Conservation (phyloP, 2,888 invertebrate species). For the Drosophila seclusa region DNA sequence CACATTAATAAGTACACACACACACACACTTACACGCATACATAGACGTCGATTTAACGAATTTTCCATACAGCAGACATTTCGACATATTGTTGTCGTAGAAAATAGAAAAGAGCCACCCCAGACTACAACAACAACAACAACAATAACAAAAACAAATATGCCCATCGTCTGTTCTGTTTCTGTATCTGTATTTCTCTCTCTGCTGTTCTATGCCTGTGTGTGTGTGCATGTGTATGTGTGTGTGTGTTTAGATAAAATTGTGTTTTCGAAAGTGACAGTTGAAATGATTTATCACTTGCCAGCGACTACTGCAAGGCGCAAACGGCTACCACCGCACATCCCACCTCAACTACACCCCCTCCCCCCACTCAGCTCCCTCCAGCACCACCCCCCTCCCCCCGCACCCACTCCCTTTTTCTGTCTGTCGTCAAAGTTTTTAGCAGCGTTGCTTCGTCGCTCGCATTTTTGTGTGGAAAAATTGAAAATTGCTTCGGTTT, state of each 20-base stretch:
- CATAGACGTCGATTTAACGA: slow-evolving; percentile 17
- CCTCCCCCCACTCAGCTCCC: background rate
- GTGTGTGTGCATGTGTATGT: slow-evolving; percentile 21
- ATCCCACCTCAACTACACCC: background rate
- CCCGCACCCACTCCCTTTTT: slow-evolving; percentile 17
- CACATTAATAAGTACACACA: slow-evolving; percentile 37
- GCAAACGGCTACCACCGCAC: slow-evolving; percentile 53
- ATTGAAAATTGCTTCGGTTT: slow-evolving; percentile 73
- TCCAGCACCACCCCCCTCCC: background rate
- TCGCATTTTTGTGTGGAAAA: slow-evolving; percentile 77
- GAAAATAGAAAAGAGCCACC: slow-evolving; percentile 47
- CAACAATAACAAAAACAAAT: slow-evolving; percentile 49
- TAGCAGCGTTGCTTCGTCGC: slow-evolving; percentile 76
- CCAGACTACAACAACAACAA: slow-evolving; percentile 34
- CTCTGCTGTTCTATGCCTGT: slow-evolving; percentile 28
- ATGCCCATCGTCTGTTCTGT: slow-evolving; percentile 42
- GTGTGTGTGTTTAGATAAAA: slow-evolving; percentile 83
- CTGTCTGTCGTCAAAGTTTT: slow-evolving; percentile 83
- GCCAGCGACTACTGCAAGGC: slow-evolving; percentile 76
- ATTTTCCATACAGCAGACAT: slow-evolving; percentile 68
- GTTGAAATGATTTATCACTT: slow-evolving; percentile 85
- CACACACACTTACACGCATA: slow-evolving; percentile 17
- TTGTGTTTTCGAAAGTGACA: slow-evolving; percentile 85
- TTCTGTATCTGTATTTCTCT: slow-evolving; percentile 31
- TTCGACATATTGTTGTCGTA: slow-evolving; percentile 24